Conservation (phyloP, 1,140 invertebrate species). For the Sarcophaga bullata region DNA sequence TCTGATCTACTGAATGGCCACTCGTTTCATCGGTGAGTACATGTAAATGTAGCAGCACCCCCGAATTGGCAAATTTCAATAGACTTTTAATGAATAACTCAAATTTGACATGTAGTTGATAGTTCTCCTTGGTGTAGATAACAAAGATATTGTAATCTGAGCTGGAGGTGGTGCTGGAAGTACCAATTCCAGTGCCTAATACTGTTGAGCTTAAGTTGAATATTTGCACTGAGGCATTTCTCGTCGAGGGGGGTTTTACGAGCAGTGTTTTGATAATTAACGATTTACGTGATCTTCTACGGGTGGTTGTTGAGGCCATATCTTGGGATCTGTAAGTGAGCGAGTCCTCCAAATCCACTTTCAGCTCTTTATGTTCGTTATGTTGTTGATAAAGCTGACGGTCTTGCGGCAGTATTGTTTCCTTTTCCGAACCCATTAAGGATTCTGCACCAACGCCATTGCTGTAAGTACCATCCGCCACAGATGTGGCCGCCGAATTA, state of each 20-base stretch:
- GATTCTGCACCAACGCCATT: neutral
- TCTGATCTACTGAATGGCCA: constrained; percentile 70
- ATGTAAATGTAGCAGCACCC: constrained; percentile 72
- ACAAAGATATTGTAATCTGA: constrained; percentile 61
- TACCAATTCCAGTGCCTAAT: neutral
- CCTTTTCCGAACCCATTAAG: neutral
- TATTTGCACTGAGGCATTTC: constrained; percentile 29
- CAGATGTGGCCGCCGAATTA: constrained; percentile 1
- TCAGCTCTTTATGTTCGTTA: neutral
- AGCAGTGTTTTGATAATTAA: constrained; percentile 26
- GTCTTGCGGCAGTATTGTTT: constrained; percentile 22
- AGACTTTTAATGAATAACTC: constrained; percentile 71
- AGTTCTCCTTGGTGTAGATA: constrained; percentile 66
- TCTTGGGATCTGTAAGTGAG: constrained; percentile 4
- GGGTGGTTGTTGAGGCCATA: neutral
- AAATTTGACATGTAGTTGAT: constrained; percentile 72
- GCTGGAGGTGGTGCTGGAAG: constrained; percentile 37
- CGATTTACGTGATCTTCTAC: constrained; percentile 2
- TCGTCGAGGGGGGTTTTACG: neutral
- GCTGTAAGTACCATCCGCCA: neutral
- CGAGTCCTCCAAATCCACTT: neutral
- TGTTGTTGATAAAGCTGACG: neutral
- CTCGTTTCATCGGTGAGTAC: constrained; percentile 77
- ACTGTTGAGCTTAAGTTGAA: constrained; percentile 26
- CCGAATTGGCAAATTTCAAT: constrained; percentile 61